Evolutionary conservation across 2,113 vertebrate species (phyloP).

Genomic region (Mesitornis unicolor): DNA sequence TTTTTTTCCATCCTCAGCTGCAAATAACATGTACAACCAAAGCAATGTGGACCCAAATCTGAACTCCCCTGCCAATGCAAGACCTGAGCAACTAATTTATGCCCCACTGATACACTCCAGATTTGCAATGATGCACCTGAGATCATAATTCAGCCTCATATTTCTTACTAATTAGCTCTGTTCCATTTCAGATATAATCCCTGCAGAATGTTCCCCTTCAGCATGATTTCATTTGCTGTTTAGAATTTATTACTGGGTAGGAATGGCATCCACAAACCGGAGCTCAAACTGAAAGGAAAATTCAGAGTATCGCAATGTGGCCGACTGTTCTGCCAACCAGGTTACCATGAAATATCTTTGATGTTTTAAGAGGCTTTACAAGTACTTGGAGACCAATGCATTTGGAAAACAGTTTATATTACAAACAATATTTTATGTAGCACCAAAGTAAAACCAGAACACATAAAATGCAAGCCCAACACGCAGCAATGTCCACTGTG

Average conservation of each 20-base stretch:
- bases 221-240: neutral
- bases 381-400: neutral
- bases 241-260: neutral
- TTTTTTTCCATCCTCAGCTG: neutral
- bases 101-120: neutral
- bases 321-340: neutral
- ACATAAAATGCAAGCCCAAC: neutral
- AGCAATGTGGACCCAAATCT: neutral
- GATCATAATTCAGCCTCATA: neutral
- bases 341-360: neutral
- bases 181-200: neutral
- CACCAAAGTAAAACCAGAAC: neutral
- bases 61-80: neutral
- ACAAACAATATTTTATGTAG: neutral
- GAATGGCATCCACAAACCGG: accelerated
- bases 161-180: neutral
- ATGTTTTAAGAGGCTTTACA: neutral
- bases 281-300: neutral
- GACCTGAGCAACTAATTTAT: neutral
- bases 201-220: neutral
- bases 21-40: neutral
- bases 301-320: neutral
- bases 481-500: neutral
- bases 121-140: neutral
- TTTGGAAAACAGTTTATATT: neutral